Base-by-base conservation (phyloP, 2,888 invertebrate genomes). In the Hemistola chrysoprasaria region DNA sequence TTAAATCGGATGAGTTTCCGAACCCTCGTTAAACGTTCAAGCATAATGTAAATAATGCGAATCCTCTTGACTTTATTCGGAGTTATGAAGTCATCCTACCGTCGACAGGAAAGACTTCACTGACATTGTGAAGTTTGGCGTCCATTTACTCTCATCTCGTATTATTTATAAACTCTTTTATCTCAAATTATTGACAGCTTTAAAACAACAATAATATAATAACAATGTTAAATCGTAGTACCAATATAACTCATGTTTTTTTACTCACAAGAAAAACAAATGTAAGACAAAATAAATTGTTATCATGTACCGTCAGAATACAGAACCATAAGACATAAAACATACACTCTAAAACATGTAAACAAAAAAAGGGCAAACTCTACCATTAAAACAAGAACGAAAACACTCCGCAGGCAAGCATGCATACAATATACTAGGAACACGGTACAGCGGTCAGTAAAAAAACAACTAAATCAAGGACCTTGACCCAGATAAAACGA, bases 381-480 rank as follows among this genome's bases (percentile, higher is more conserved):
- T 65, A 71, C 59, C 64, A 67, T 60, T 58, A 73, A 70, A 59
- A 70, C 47, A 49, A 36, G 53, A 65, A 48, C 43, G 50, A 45
- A 62, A 68, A 71, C 76, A 78, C 71, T 71, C 69, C 71, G 68
- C 83, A 84, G 81, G 84, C 82, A 81, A 76, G 78, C 85, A 87
- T 83, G 84, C 85, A 84, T 77, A 78, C 75, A 74, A 78, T 75
- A 74, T 65, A 78, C 72, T 62, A 71, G 73, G 74, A 81, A 79
- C 75, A 75, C 75, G 75, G 49, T 58, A 64, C 65, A 63, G 73
- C 69, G 59, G 62, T 57, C 65, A 39, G 34, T 42, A 55, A 50
- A 48, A 38, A 51, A 57, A 60, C 53, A 68, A 65, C 49, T 55
- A 63, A 65, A 61, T 59, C 50, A 62, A 71, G 59, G 62, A 71